Conservation (phyloP, 2,797 vertebrate species). For the Morelia viridis region DNA sequence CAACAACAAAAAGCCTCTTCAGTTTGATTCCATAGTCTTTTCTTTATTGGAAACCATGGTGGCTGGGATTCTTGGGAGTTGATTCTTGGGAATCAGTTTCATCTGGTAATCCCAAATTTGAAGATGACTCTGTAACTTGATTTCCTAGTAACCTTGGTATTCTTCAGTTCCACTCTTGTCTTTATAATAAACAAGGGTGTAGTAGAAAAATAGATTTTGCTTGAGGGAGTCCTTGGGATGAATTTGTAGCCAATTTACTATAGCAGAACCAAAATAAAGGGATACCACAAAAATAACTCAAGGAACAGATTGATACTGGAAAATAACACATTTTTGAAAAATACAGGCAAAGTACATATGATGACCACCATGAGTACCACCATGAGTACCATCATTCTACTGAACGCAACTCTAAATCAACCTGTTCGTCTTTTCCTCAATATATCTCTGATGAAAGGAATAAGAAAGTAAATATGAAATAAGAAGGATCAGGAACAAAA, state of each 20-base stretch:
- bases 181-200: constrained; percentile 6
- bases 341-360: neutral
- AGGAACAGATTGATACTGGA: neutral
- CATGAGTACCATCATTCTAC: neutral
- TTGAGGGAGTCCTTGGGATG: constrained; percentile 6
- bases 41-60: neutral
- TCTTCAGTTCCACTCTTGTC: neutral
- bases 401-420: neutral
- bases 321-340: neutral
- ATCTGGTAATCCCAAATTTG: too few species aligned
- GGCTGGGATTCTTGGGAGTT: neutral
- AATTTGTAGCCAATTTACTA: constrained; percentile 27
- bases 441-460: neutral
- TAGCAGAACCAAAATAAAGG: constrained; percentile 14
- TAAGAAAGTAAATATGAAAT: neutral
- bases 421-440: neutral
- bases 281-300: neutral
- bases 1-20: neutral
- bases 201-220: constrained; percentile 1
- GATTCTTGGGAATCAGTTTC: neutral
- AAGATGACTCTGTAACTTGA: neutral
- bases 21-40: neutral
- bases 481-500: neutral
- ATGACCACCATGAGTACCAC: neutral
- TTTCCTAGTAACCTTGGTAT: neutral